phyloP scores from a whole-genome alignment of 2,888 invertebrate genomes.

The Onthophagus sagittarius region DNA sequence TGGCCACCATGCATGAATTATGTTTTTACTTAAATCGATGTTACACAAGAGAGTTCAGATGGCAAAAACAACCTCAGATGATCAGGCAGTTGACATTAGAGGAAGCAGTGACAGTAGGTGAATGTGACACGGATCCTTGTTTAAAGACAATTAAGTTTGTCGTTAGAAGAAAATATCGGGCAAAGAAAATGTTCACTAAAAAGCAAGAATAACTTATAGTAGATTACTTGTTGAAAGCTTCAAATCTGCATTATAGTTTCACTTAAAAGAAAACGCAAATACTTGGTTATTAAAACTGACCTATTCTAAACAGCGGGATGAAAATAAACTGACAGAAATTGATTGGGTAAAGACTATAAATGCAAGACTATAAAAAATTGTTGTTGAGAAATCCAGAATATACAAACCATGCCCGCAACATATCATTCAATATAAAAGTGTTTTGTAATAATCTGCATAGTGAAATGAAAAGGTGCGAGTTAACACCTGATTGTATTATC shows the following conservation, averaged over 20 bases:
- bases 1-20: not conserved
- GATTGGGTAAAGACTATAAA: constrained; percentile 26
- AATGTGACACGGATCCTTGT: constrained; percentile 8
- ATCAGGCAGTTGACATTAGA: constrained; percentile 7
- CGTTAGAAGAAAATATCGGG: not conserved
- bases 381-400: constrained; percentile 29
- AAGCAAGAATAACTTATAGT: constrained; percentile 26
- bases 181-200: constrained; percentile 25
- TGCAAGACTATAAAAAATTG: constrained; percentile 21
- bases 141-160: constrained; percentile 9
- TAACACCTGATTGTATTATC: no score
- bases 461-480: no score
- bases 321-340: constrained; percentile 22
- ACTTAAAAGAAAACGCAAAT: constrained; percentile 23
- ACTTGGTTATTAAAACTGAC: constrained; percentile 20
- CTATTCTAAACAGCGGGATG: constrained; percentile 15
- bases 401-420: constrained; percentile 25
- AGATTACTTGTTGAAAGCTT: constrained; percentile 28
- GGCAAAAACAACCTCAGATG: not conserved
- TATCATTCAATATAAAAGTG: constrained; percentile 1
- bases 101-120: constrained; percentile 9
- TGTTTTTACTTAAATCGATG: constrained; percentile 7
- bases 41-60: constrained; percentile 9
- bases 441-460: not conserved
- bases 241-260: constrained; percentile 32